Conservation (phyloP, 2,797 vertebrate species). For the Myripristis jacobus region DNA sequence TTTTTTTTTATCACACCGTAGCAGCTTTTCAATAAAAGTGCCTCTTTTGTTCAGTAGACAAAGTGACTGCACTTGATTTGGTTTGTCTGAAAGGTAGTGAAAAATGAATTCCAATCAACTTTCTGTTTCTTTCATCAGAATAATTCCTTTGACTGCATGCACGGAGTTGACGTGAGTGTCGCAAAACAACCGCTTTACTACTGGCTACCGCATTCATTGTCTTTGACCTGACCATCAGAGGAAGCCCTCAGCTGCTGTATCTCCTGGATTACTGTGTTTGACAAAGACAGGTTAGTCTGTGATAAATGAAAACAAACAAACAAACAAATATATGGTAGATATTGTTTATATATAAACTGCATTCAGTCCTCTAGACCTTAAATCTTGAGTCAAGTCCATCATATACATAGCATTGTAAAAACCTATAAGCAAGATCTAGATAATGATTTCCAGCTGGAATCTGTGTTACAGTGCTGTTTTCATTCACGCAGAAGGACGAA, state of each 20-base stretch:
- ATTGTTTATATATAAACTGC: background rate
- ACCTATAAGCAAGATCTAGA: background rate
- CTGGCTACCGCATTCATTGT: constrained; percentile 28
- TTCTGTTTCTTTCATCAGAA: constrained; percentile 37
- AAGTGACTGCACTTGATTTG: constrained; percentile 57
- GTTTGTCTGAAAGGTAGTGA: constrained; percentile 48
- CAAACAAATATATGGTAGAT: background rate
- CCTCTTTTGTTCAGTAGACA: constrained; percentile 40
- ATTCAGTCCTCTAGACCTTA: constrained; percentile 19
- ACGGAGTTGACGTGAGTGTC: constrained; percentile 32
- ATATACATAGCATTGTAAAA: background rate
- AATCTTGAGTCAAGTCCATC: constrained; percentile 14
- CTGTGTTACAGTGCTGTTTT: too few species aligned
- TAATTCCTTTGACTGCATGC: constrained; percentile 51
- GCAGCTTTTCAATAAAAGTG: constrained; percentile 69
- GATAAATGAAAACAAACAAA: background rate
- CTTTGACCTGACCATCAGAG: constrained; percentile 28
- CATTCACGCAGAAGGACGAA: too few species aligned
- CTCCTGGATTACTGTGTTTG: constrained; percentile 37
- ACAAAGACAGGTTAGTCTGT: background rate
- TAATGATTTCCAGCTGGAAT: too few species aligned
- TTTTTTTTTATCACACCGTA: constrained; percentile 51
- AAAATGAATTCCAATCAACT: constrained; percentile 42
- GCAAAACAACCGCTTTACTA: background rate
- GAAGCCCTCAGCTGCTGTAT: constrained; percentile 27